Conservation (phyloP, 2,888 invertebrate species). For the Drosophila falleni region DNA sequence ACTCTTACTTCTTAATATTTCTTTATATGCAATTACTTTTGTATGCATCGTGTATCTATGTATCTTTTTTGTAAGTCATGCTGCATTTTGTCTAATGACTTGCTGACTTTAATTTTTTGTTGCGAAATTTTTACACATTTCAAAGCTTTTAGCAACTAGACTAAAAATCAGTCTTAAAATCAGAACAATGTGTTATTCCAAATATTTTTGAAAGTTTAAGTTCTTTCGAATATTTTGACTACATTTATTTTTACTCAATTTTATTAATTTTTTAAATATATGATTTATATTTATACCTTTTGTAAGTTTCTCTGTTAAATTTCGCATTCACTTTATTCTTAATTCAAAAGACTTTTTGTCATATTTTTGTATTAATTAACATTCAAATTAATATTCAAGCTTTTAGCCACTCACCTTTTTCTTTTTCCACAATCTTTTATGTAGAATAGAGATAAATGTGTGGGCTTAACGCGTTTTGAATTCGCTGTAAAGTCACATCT, state of each 20-base stretch:
- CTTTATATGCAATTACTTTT: slow-evolving; percentile 52
- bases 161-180: slow-evolving; percentile 5
- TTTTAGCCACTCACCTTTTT: slow-evolving; percentile 20
- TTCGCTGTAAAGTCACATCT: background rate
- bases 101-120: slow-evolving; percentile 54
- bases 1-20: slow-evolving; percentile 48
- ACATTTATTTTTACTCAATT: slow-evolving; percentile 27
- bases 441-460: slow-evolving; percentile 12
- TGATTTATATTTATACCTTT: slow-evolving; percentile 41
- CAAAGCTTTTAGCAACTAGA: slow-evolving; percentile 44
- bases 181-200: slow-evolving; percentile 15
- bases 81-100: slow-evolving; percentile 78
- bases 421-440: slow-evolving; percentile 3
- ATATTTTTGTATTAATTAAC: slow-evolving; percentile 42
- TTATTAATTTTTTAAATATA: background rate
- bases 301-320: slow-evolving; percentile 36
- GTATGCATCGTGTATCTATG: slow-evolving; percentile 21
- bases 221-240: slow-evolving; percentile 27
- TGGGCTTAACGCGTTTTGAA: background rate
- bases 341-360: slow-evolving; percentile 15
- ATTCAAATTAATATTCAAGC: slow-evolving; percentile 57
- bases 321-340: slow-evolving; percentile 35
- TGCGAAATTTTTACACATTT: slow-evolving; percentile 26
- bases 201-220: slow-evolving; percentile 30
- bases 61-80: slow-evolving; percentile 67